phyloP scores from a whole-genome alignment of 1,140 invertebrate genomes.

The Chelonus insularis region DNA sequence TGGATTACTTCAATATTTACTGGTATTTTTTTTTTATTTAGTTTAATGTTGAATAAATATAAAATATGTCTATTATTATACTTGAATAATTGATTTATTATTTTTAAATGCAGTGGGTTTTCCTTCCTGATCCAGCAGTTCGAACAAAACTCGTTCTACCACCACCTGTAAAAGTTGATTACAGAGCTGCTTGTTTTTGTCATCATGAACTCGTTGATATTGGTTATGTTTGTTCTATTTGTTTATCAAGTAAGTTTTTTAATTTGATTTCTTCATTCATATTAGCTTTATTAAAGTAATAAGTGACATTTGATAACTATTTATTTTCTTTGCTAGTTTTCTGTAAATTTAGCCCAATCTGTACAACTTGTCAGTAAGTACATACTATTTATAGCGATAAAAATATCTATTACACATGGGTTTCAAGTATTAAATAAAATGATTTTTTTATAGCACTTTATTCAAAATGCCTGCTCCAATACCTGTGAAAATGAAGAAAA shows the following conservation, averaged over 20 bases:
- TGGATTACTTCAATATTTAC: conserved; percentile 89
- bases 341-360: conserved; percentile 96
- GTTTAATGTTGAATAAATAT: too few relatives aligned
- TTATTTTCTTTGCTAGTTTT: conserved; percentile 76
- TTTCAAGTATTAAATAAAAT: conserved; percentile 11
- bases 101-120: conserved; percentile 97
- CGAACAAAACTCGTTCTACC: conserved; percentile 86
- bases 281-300: conserved; percentile 5
- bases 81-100: too few relatives aligned
- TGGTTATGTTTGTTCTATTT: conserved; percentile 97
- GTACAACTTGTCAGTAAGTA: conserved; percentile 95
- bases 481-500: conserved; percentile 74
- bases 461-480: conserved; percentile 78
- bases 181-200: conserved; percentile 96
- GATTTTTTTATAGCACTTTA: conserved; percentile 72
- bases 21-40: too few relatives aligned
- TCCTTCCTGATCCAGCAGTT: conserved; percentile 80
- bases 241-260: conserved; percentile 81
- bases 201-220: conserved; percentile 95
- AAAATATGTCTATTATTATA: too few relatives aligned
- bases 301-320: conserved; percentile 7
- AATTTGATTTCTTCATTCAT: conserved; percentile 41
- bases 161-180: conserved; percentile 89
- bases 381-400: too few relatives aligned
- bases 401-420: too few relatives aligned